These are phyloP conservation scores for Cherax quadricarinatus DNA, from an alignment of 1,140 invertebrate genomes.

Conservation along the genomic window DNA sequence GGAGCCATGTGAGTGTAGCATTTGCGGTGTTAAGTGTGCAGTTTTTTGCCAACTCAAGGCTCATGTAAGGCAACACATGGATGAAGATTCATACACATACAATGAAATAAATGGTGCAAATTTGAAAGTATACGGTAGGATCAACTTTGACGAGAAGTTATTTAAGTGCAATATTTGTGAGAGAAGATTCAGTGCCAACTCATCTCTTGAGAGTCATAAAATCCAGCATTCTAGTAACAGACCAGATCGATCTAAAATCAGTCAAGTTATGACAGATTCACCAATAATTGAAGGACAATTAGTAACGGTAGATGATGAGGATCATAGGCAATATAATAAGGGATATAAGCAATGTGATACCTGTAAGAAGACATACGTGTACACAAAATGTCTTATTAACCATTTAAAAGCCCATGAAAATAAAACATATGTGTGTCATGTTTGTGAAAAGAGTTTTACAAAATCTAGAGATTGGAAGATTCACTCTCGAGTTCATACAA, in stretches of 20 bases:
- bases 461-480: background rate
- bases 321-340: too few relatives aligned
- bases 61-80: background rate
- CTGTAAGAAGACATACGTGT: background rate
- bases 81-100: background rate
- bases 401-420: background rate
- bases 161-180: background rate
- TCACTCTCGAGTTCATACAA: background rate
- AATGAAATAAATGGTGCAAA: too few relatives aligned
- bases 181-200: background rate
- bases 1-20: background rate
- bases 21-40: background rate
- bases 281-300: background rate
- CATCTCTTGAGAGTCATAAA: background rate
- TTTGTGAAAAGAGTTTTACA: background rate
- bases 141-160: background rate
- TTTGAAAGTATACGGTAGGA: background rate
- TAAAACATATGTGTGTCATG: background rate
- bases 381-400: too few relatives aligned
- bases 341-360: background rate
- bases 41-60: background rate
- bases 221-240: background rate
- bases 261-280: background rate
- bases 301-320: background rate
- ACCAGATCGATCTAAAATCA: background rate